A percentile compares a stretch with the other conserved stretches of the same genome.
phyloP scores from a whole-genome alignment of 2,113 vertebrate genomes.

The Ginglymostoma cirratum region DNA sequence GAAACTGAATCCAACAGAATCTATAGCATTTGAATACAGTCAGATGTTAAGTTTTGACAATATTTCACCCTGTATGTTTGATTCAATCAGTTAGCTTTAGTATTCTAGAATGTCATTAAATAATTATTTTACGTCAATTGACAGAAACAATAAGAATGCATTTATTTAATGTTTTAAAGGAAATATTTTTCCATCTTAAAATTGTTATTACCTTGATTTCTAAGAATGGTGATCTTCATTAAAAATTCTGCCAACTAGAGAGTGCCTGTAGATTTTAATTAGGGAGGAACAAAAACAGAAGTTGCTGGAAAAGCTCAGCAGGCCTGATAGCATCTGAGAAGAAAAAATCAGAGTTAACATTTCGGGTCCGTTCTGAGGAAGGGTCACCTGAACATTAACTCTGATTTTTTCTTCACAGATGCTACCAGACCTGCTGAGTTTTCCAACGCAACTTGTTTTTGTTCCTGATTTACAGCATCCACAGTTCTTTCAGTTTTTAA shows the following conservation, averaged over 20 bases:
- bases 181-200: background rate
- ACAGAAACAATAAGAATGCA: background rate
- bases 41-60: background rate
- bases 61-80: background rate
- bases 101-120: background rate
- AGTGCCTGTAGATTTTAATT: background rate
- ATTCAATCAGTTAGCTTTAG: background rate
- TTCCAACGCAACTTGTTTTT: too few relatives aligned
- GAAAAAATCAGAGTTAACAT: too few relatives aligned
- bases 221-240: background rate
- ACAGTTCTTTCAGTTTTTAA: background rate
- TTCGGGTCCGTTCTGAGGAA: too few relatives aligned
- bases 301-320: too few relatives aligned
- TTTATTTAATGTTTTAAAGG: background rate
- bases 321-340: too few relatives aligned
- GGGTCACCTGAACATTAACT: too few relatives aligned
- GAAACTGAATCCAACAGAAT: background rate
- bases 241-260: background rate
- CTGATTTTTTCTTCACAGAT: too few relatives aligned
- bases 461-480: too few relatives aligned
- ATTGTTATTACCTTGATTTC: background rate
- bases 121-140: too few relatives aligned
- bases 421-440: too few relatives aligned
- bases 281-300: background rate
- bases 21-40: background rate